phyloP scores from a whole-genome alignment of 2,113 vertebrate species.

The Setophaga petechia region DNA sequence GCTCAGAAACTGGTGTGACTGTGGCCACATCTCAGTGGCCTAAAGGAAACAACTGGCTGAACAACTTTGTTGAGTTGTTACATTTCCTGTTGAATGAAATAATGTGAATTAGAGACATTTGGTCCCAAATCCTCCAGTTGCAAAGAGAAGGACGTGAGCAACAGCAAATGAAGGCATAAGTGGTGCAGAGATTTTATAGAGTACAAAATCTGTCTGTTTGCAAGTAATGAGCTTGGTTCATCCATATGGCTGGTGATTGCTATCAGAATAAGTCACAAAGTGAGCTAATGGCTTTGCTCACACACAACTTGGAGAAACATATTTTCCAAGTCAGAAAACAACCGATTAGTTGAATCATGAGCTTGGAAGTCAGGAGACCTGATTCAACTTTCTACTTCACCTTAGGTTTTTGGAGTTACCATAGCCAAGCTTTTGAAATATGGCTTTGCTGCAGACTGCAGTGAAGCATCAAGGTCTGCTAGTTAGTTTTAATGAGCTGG shows the following conservation, averaged over 20 bases:
- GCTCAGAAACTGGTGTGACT: not conserved
- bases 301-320: not conserved
- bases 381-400: not conserved
- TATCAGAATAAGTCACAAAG: not conserved
- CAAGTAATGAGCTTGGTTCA: not conserved
- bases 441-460: conserved; percentile 7
- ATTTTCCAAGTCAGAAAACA: conserved; percentile 18
- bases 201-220: not conserved
- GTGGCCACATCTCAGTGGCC: not conserved
- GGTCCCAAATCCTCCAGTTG: not conserved
- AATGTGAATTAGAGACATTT: not conserved
- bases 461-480: conserved; percentile 27
- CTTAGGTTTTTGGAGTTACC: not conserved
- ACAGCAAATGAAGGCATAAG: not conserved
- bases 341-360: not conserved
- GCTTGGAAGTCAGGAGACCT: not conserved
- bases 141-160: not conserved
- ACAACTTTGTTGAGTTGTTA: not conserved
- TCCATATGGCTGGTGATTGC: not conserved
- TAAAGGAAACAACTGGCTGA: not conserved
- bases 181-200: not conserved
- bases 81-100: not conserved
- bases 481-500: conserved; percentile 39
- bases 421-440: not conserved
- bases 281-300: not conserved